Conservation (phyloP, 2,888 invertebrate genomes). For the Campoplex nolae region DNA sequence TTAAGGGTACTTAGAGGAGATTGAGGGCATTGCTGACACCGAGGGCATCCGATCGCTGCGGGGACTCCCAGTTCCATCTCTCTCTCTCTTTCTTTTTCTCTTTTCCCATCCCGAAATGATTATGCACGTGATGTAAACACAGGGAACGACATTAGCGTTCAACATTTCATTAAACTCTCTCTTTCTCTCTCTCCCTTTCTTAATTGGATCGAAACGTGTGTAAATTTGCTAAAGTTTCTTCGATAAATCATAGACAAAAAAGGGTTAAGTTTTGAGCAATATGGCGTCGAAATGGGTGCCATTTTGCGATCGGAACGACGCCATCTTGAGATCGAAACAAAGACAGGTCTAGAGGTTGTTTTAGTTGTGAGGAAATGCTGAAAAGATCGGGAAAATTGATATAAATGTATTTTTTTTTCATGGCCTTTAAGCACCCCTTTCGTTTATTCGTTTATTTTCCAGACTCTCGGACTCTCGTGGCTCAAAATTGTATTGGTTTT, state of each 20-base stretch:
- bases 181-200: neutral
- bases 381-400: slow-evolving; percentile 30
- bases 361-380: neutral
- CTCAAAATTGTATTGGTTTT: slow-evolving; percentile 32
- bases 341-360: neutral
- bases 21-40: slow-evolving; percentile 82
- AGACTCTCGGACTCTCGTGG: slow-evolving; percentile 29
- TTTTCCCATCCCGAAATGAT: slow-evolving; percentile 5
- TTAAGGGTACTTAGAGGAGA: slow-evolving; percentile 82
- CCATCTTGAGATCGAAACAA: neutral
- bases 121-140: neutral
- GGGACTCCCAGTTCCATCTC: neutral
- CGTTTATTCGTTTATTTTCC: slow-evolving; percentile 67
- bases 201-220: neutral
- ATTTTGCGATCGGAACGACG: neutral
- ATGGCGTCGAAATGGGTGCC: neutral
- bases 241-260: neutral
- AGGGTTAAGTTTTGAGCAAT: neutral
- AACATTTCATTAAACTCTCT: neutral
- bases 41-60: slow-evolving; percentile 53
- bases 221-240: neutral
- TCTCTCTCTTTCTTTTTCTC: neutral
- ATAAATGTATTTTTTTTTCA: slow-evolving; percentile 40
- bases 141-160: neutral
- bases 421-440: slow-evolving; percentile 61